Conservation (phyloP, 2,888 invertebrate species). For the Melanchra persicariae region DNA sequence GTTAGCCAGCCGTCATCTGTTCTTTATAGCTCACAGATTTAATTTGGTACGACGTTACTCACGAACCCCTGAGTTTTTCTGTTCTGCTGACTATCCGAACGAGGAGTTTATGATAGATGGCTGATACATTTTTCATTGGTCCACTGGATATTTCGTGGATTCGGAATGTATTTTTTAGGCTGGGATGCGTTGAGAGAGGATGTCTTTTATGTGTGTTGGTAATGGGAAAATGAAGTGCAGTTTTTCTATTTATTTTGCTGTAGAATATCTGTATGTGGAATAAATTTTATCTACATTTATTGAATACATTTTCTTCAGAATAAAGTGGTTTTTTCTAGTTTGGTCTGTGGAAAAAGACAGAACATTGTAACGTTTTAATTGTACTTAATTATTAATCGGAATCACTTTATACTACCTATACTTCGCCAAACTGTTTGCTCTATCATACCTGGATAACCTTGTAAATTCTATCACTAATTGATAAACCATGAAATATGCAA, state of each 20-base stretch:
- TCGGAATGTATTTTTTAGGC: slow-evolving; percentile 30
- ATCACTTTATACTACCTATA: not conserved
- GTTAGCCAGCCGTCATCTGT: slow-evolving; percentile 84
- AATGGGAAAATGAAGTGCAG: slow-evolving; percentile 5
- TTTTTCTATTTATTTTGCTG: not conserved
- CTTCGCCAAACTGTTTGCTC: not conserved
- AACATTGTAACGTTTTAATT: too few relatives aligned
- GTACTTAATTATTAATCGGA: too few relatives aligned
- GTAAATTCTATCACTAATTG: not conserved
- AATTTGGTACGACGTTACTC: slow-evolving; percentile 89
- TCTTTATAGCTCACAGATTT: slow-evolving; percentile 87
- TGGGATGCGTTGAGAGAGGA: not conserved
- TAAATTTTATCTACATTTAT: not conserved
- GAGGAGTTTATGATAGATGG: slow-evolving; percentile 87
- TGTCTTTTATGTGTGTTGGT: slow-evolving; percentile 18
- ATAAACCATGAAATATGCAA: not conserved
- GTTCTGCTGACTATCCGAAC: slow-evolving; percentile 76
- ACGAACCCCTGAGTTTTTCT: slow-evolving; percentile 85
- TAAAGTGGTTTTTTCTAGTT: not conserved
- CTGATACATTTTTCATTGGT: slow-evolving; percentile 88
- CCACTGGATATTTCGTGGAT: slow-evolving; percentile 39
- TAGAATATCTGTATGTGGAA: not conserved
- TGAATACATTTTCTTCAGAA: not conserved
- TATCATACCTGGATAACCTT: not conserved
- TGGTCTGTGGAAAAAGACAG: too few relatives aligned